phyloP scores from a whole-genome alignment of 2,888 invertebrate species.

The Brachyopa scutellaris region DNA sequence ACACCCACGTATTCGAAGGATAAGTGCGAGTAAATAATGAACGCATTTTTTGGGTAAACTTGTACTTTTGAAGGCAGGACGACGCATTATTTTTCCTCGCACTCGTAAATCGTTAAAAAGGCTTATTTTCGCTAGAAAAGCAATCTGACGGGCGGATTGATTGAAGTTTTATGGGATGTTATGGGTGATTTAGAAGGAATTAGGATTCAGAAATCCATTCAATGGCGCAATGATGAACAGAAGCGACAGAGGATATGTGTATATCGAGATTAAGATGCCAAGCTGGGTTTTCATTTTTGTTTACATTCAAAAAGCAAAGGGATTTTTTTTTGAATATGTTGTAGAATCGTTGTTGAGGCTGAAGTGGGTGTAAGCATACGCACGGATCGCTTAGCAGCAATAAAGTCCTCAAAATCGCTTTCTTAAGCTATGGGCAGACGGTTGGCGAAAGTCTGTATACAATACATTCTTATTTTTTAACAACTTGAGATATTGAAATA shows the following conservation, averaged over 20 bases:
- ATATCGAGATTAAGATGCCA: not conserved
- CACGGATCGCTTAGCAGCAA: too few relatives aligned
- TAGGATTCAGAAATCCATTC: constrained; percentile 13
- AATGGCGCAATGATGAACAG: constrained; percentile 1
- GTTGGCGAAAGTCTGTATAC: too few relatives aligned
- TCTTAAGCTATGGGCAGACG: too few relatives aligned
- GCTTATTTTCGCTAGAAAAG: constrained; percentile 31
- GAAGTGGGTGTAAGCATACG: too few relatives aligned
- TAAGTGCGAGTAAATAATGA: constrained; percentile 7
- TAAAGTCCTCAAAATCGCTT: too few relatives aligned
- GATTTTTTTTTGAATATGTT: too few relatives aligned
- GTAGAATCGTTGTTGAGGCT: too few relatives aligned
- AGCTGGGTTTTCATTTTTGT: too few relatives aligned
- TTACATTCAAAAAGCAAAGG: too few relatives aligned
- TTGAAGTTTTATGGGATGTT: not conserved
- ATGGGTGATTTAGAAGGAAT: constrained; percentile 19
- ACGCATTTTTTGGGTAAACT: not conserved
- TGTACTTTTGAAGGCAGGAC: not conserved
- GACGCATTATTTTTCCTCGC: too few relatives aligned
- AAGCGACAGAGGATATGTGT: constrained; percentile 1
- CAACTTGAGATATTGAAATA: too few relatives aligned
- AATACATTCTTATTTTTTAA: too few relatives aligned
- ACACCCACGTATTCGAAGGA: not conserved
- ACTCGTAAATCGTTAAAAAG: constrained; percentile 28
- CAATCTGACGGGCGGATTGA: constrained; percentile 11